Evolutionary conservation across 2,113 vertebrate species (phyloP).

Genomic region (Barnardius zonarius): DNA sequence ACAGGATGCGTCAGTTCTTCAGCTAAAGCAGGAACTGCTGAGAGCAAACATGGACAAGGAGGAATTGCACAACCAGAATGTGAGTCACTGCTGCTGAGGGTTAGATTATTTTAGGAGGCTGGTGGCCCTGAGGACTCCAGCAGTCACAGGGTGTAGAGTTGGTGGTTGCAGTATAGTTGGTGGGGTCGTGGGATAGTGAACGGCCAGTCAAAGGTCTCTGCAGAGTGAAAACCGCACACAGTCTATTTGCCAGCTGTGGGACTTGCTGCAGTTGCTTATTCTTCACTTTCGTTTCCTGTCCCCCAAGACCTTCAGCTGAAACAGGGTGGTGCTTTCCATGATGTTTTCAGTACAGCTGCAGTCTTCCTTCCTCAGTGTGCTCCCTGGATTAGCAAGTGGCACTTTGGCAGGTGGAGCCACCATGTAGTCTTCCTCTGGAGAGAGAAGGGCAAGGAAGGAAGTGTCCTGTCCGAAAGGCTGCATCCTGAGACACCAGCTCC

Average conservation of each 20-base stretch:
- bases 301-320: background rate
- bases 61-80: slow-evolving; percentile 88
- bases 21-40: slow-evolving; percentile 95
- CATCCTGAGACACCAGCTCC: background rate
- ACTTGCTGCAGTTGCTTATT: background rate
- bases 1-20: slow-evolving; percentile 89
- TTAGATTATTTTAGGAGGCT: background rate
- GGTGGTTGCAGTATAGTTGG: background rate
- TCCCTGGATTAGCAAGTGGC: background rate
- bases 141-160: background rate
- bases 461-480: background rate
- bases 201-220: background rate
- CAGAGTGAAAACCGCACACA: background rate
- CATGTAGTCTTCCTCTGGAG: background rate
- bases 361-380: background rate
- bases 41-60: slow-evolving; percentile 88
- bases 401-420: background rate
- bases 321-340: background rate
- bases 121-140: background rate
- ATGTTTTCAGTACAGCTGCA: background rate
- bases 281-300: background rate
- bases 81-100: slow-evolving; percentile 68
- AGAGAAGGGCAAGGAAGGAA: background rate
- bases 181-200: background rate
- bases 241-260: background rate